A percentile compares a stretch with the other conserved stretches of the same genome.
These are phyloP conservation scores for Synergus japonicus DNA, from an alignment of 2,888 invertebrate species.

Conservation along the genomic window DNA sequence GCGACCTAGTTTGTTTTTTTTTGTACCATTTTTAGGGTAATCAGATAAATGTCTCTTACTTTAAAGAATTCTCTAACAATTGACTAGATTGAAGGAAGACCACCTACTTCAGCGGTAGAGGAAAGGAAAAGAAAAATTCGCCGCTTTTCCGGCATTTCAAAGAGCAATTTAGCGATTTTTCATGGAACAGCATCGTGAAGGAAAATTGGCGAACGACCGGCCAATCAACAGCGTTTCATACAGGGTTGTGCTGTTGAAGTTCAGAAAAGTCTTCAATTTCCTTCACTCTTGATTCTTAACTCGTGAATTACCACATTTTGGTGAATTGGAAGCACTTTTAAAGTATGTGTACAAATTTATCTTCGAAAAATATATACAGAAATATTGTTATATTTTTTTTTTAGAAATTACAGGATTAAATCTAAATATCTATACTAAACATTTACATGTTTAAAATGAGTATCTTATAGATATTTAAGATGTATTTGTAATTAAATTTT, in stretches of 20 bases:
- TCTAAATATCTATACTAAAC: too few species aligned
- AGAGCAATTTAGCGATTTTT: slow-evolving; percentile 76
- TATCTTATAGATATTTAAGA: too few species aligned
- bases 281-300: slow-evolving; percentile 48
- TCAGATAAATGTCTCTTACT: slow-evolving; percentile 7
- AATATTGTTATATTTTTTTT: background rate
- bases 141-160: slow-evolving; percentile 71
- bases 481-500: too few species aligned
- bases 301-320: slow-evolving; percentile 6
- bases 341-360: background rate
- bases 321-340: background rate
- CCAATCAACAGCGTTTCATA: slow-evolving; percentile 76
- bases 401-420: background rate
- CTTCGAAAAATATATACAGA: background rate
- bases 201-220: slow-evolving; percentile 75
- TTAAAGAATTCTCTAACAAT: slow-evolving; percentile 31
- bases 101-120: slow-evolving; percentile 26
- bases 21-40: background rate
- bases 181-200: slow-evolving; percentile 68
- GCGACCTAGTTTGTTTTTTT: background rate
- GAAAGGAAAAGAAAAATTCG: slow-evolving; percentile 36
- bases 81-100: slow-evolving; percentile 34
- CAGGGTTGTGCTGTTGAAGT: slow-evolving; percentile 64
- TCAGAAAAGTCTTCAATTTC: slow-evolving; percentile 62
- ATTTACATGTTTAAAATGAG: too few species aligned